These are phyloP conservation scores for Alloplasta piceator DNA, from an alignment of 2,888 invertebrate genomes.

Conservation along the genomic window DNA sequence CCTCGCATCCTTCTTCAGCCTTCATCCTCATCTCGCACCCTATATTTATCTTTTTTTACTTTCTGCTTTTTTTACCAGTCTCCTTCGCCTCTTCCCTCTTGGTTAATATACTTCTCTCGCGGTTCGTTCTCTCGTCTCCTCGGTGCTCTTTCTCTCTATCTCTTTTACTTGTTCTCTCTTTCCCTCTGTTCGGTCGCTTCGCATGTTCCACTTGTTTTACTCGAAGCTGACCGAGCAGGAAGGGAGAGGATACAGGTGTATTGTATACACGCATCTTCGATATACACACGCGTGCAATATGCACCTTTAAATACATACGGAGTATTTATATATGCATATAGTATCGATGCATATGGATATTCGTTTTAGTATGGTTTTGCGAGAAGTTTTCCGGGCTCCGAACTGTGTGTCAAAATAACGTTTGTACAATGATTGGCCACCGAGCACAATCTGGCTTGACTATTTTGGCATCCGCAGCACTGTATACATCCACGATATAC, in stretches of 20 bases:
- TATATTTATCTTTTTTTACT: conserved; percentile 43
- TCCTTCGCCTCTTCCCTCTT: conserved; percentile 9
- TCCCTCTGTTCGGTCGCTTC: background rate
- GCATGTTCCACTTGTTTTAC: conserved; percentile 49
- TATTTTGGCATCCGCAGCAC: conserved; percentile 16
- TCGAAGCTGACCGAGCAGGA: conserved; percentile 31
- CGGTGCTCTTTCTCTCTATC: conserved; percentile 19
- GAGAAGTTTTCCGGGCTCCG: conserved; percentile 32
- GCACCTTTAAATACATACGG: background rate
- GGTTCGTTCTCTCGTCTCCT: conserved; percentile 38
- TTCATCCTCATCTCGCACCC: conserved; percentile 37
- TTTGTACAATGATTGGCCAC: conserved; percentile 22
- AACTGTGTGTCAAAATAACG: background rate
- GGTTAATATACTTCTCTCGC: conserved; percentile 44
- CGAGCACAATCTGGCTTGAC: background rate
- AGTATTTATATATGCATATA: background rate
- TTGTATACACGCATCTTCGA: conserved; percentile 12
- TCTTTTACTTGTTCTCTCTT: conserved; percentile 2
- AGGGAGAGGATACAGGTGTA: conserved; percentile 22
- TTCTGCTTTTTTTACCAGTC: conserved; percentile 4
- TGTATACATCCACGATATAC: background rate
- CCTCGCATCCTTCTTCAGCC: conserved; percentile 37
- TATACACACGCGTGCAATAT: background rate
- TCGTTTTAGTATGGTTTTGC: conserved; percentile 51
- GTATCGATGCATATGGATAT: conserved; percentile 19